Percentiles rank a stretch among this genome's conserved stretches.
These are phyloP conservation scores for Cotesia vestalis DNA, from an alignment of 1,140 invertebrate species.

Conservation along the genomic window DNA sequence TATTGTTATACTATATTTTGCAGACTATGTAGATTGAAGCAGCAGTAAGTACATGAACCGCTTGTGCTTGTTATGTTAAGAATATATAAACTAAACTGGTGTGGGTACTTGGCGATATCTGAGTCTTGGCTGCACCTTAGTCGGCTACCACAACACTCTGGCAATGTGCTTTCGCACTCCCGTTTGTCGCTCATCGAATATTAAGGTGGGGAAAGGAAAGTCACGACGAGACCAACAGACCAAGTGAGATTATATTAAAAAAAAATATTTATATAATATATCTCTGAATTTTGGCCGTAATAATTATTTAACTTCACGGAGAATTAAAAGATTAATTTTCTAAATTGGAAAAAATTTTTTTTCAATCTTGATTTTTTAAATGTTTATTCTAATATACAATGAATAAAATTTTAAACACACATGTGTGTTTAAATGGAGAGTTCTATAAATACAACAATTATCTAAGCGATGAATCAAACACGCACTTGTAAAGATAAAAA, in stretches of 20 bases:
- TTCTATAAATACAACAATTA: no score
- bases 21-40: background rate
- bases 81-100: slow-evolving; percentile 15
- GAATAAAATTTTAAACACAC: no score
- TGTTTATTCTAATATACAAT: no score
- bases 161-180: slow-evolving; percentile 44
- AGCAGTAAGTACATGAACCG: slow-evolving; percentile 46
- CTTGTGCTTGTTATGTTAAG: slow-evolving; percentile 32
- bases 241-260: background rate
- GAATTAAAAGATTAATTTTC: no score
- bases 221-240: background rate
- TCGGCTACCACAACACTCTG: slow-evolving; percentile 34
- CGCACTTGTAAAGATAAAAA: no score
- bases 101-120: slow-evolving; percentile 35
- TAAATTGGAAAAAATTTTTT: no score
- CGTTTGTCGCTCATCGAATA: slow-evolving; percentile 41
- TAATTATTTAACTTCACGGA: no score
- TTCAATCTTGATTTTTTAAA: no score
- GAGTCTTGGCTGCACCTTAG: slow-evolving; percentile 39
- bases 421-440: no score
- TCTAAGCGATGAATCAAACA: no score
- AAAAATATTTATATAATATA: background rate
- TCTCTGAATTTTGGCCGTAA: background rate
- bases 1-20: no score
- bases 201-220: slow-evolving; percentile 1